These are phyloP conservation scores for Eufriesea mexicana DNA, from an alignment of 1,140 invertebrate species.

Conservation along the genomic window DNA sequence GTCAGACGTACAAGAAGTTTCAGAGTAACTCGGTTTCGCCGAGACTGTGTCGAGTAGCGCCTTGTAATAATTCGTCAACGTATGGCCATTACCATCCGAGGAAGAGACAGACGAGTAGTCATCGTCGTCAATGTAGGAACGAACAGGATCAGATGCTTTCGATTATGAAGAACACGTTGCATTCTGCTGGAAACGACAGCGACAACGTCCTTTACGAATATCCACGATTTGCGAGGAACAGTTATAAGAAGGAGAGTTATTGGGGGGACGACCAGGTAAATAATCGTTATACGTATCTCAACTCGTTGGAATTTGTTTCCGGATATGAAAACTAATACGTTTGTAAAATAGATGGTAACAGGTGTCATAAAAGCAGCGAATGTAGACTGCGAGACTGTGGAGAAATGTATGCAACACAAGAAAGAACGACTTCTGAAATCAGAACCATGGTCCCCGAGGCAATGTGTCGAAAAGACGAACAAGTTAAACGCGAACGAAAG, in stretches of 20 bases:
- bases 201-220: not conserved
- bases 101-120: slow-evolving; percentile 10
- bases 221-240: not conserved
- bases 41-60: not conserved
- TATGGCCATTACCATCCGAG: slow-evolving; percentile 13
- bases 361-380: not conserved
- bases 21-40: slow-evolving; percentile 40
- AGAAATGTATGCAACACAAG: slow-evolving; percentile 2
- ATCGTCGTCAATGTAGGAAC: slow-evolving; percentile 29
- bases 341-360: not conserved
- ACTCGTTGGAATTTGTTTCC: too few relatives aligned
- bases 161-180: not conserved
- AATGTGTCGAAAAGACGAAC: not conserved
- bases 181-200: not conserved
- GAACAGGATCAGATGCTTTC: slow-evolving; percentile 18
- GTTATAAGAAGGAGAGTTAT: not conserved
- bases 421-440: not conserved
- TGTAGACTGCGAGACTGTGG: not conserved
- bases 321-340: not conserved
- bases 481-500: not conserved
- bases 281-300: too few relatives aligned
- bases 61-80: not conserved
- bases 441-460: not conserved
- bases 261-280: slow-evolving; percentile 20
- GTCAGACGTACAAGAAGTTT: slow-evolving; percentile 31